Evolutionary conservation across 2,113 vertebrate genomes (phyloP).

Genomic region (Lycaon pictus): DNA sequence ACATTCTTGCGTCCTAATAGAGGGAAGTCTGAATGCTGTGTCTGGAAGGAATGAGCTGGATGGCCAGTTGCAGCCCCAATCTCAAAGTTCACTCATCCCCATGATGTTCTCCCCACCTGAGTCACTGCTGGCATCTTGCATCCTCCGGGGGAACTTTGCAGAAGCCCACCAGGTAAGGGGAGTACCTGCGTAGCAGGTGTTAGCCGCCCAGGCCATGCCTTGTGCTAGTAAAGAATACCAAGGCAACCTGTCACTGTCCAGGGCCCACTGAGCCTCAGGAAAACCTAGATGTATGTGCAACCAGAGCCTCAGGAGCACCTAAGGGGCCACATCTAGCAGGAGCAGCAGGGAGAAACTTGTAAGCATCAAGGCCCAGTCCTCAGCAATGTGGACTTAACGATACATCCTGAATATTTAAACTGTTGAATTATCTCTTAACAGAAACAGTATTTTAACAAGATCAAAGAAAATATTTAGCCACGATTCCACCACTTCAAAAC

Average conservation of each 20-base stretch:
- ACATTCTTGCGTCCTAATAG: constrained; percentile 81
- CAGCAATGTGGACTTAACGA: background rate
- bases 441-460: background rate
- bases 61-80: constrained; percentile 72
- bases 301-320: background rate
- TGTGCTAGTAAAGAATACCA: background rate
- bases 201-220: background rate
- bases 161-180: constrained; percentile 96
- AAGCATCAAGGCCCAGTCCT: background rate
- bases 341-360: background rate
- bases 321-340: background rate
- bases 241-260: background rate
- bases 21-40: constrained; percentile 88
- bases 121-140: constrained; percentile 95
- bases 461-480: constrained; percentile 5
- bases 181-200: background rate
- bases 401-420: background rate
- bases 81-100: constrained; percentile 91
- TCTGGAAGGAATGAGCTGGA: constrained; percentile 85
- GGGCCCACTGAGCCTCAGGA: rapidly evolving
- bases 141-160: constrained; percentile 94
- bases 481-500: background rate
- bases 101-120: constrained; percentile 98
- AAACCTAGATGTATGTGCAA: background rate
- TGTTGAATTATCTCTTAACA: background rate